Evolutionary conservation across 2,113 vertebrate species (phyloP).

Genomic region (Oryzias javanicus): DNA sequence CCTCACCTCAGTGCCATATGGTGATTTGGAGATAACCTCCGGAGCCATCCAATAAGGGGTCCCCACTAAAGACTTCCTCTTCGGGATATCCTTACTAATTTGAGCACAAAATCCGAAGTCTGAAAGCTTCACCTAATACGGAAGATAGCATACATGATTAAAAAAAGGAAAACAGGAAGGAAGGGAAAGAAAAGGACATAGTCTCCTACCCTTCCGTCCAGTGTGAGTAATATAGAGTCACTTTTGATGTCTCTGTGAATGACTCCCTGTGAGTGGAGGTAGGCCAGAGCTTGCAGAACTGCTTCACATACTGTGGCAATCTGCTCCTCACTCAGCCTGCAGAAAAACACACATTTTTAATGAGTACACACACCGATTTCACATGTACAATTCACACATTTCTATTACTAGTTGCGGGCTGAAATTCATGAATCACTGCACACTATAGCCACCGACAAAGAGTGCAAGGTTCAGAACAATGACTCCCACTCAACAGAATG

Average conservation of each 20-base stretch:
- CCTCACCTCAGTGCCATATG: slow-evolving; percentile 93
- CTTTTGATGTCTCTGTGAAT: slow-evolving; percentile 99
- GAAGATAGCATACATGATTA: background rate
- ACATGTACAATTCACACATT: slow-evolving; percentile 49
- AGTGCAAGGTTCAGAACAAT: slow-evolving; percentile 41
- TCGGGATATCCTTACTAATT: slow-evolving; percentile 97
- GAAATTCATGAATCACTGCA: slow-evolving; percentile 43
- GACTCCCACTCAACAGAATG: slow-evolving; percentile 38
- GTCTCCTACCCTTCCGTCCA: slow-evolving; percentile 88
- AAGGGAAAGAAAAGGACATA: background rate
- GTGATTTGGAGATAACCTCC: slow-evolving; percentile 94
- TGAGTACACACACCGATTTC: slow-evolving; percentile 22
- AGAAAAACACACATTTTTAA: slow-evolving; percentile 19
- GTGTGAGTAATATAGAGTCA: slow-evolving; percentile 93
- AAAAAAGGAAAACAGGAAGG: background rate
- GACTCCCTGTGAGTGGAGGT: slow-evolving; percentile 96
- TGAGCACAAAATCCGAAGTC: slow-evolving; percentile 99
- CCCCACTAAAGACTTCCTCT: slow-evolving; percentile 94
- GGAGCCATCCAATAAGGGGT: slow-evolving; percentile 99
- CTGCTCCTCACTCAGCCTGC: slow-evolving; percentile 95
- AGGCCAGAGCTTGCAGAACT: slow-evolving; percentile 92
- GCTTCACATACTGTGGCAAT: slow-evolving; percentile 97
- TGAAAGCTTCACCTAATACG: slow-evolving; percentile 91
- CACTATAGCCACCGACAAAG: slow-evolving; percentile 34
- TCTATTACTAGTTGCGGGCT: slow-evolving; percentile 23